phyloP scores from a whole-genome alignment of 2,888 invertebrate species.

The Diaphora mendica region DNA sequence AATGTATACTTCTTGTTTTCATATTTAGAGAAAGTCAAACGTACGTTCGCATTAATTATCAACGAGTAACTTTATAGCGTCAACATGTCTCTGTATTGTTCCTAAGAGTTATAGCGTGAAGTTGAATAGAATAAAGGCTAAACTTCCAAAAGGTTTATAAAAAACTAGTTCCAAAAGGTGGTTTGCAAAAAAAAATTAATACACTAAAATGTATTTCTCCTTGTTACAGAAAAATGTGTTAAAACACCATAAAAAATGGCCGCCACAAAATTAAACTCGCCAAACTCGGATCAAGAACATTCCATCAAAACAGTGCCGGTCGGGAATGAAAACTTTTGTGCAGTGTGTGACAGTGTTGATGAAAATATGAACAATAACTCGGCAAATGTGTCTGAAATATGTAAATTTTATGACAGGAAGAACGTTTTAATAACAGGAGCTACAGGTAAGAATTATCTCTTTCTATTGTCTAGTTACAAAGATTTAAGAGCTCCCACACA shows the following conservation, averaged over 20 bases:
- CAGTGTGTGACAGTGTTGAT: constrained; percentile 47
- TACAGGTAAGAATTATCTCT: constrained; percentile 74
- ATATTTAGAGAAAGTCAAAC: too few species aligned
- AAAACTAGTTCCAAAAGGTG: too few species aligned
- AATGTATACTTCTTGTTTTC: too few species aligned
- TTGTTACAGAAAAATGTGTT: constrained; percentile 51
- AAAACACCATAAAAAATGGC: constrained; percentile 29
- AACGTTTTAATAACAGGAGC: constrained; percentile 87
- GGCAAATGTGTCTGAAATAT: constrained; percentile 74
- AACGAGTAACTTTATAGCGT: too few species aligned
- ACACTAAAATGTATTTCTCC: too few species aligned
- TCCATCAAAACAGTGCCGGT: constrained; percentile 25
- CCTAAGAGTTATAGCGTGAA: too few species aligned
- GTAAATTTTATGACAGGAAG: constrained; percentile 87
- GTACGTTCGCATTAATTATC: too few species aligned
- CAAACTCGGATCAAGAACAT: constrained; percentile 24
- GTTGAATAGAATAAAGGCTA: too few species aligned
- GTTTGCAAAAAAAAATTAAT: too few species aligned
- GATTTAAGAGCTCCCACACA: too few species aligned
- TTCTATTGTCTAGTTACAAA: background rate
- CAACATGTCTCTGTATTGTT: too few species aligned
- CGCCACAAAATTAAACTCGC: constrained; percentile 27
- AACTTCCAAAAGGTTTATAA: too few species aligned
- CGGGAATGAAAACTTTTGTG: constrained; percentile 32
- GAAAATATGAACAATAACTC: constrained; percentile 57